Evolutionary conservation across 2,797 vertebrate species (phyloP).

Genomic region (Hippopotamyrus pictus): DNA sequence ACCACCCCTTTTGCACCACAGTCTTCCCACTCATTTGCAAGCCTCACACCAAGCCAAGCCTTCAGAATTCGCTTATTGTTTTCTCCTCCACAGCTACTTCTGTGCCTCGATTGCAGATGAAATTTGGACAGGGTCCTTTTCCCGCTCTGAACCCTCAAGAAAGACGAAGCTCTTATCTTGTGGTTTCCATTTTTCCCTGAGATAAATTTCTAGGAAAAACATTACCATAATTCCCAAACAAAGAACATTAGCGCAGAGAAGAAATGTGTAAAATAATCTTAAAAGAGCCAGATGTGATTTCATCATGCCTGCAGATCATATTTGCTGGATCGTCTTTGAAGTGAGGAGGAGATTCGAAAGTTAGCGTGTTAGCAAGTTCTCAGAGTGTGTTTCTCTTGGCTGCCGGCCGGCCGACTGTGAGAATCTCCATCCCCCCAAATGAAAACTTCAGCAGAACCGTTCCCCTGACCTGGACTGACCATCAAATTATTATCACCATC

Average conservation of each 20-base stretch:
- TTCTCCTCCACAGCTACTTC: not conserved
- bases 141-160: constrained; percentile 30
- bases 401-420: not conserved
- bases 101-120: not conserved
- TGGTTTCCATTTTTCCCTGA: constrained; percentile 32
- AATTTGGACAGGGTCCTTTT: not conserved
- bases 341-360: constrained; percentile 15
- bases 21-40: not conserved
- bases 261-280: constrained; percentile 46
- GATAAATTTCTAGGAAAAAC: constrained; percentile 51
- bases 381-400: constrained; percentile 23
- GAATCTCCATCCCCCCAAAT: constrained; percentile 11
- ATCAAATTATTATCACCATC: constrained; percentile 11
- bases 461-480: constrained; percentile 14
- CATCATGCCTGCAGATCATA: constrained; percentile 39
- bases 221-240: constrained; percentile 55
- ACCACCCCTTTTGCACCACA: no score
- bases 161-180: constrained; percentile 47
- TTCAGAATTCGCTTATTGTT: not conserved
- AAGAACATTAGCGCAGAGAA: constrained; percentile 42
- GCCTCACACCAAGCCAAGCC: not conserved
- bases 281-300: constrained; percentile 54
- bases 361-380: constrained; percentile 25
- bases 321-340: constrained; percentile 44
- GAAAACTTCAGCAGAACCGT: constrained; percentile 8